Base-by-base conservation (phyloP, 2,797 vertebrate genomes). In the Acestrorhynchus altus region DNA sequence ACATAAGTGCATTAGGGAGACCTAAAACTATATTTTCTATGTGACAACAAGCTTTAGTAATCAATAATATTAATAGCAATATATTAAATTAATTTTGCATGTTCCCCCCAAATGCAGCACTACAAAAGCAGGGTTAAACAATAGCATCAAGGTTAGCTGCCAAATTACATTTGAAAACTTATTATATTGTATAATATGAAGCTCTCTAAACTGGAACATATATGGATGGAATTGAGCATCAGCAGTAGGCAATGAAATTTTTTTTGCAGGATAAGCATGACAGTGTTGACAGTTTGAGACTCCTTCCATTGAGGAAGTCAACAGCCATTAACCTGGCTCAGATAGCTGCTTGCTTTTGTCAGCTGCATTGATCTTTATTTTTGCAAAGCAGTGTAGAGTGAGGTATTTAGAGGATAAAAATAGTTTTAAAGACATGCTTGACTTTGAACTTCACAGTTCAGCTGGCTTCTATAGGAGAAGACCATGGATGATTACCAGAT, bases 291-390 rank as follows among this genome's bases (percentile, higher is more conserved):
- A 72, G 65, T 49, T 67, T 26, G 6, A 51, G 28, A 49, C 65
- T 49, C 44, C 39, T 51, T 67, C 11, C 44, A 47, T 18, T 31
- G 65, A 49, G 42, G 26, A 26, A 67, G 42, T 77, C 64, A 63
- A 69, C 24, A 77, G 65, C 65, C 66, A 40, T 73, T 51, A 74
- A 80, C 70, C 59, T 69, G 70, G 24, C 52, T 69, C 44, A 40
- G 69, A 22, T 24, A 52, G 51, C 35, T 26, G 24, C 66, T 61
- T 47, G 31, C 64, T 68, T 54, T 44, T 46, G 22, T 69, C 46
- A 20, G 63, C 49, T 72, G 65, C 75, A 83, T 78, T 71, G 78
- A 80, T 83, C 68, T n/a, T n/a, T 76, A n/a, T 11, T 69, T 67
- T 71, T 71, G 31, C 67, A 74, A 67, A 75, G 28, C 63, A 61